Evolutionary conservation across 2,888 invertebrate species (phyloP).

Genomic region (Drosophila quinaria): DNA sequence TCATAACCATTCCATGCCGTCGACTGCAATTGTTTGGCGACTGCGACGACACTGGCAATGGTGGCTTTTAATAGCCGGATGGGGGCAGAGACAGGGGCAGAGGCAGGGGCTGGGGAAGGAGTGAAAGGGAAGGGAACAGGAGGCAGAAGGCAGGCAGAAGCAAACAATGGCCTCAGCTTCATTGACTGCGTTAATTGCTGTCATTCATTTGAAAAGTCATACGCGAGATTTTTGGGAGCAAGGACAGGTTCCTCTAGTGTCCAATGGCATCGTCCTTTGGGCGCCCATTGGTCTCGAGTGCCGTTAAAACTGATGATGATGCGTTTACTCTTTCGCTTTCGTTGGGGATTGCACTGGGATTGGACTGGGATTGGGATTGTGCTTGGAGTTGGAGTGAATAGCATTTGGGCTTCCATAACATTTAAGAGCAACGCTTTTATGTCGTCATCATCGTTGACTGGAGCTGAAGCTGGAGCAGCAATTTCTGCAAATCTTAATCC

Average conservation of each 20-base stretch:
- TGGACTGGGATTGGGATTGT: constrained; percentile 1
- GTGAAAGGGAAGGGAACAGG: not conserved
- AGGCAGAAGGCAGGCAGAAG: constrained; percentile 8
- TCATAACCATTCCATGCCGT: constrained; percentile 52
- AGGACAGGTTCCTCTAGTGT: constrained; percentile 8
- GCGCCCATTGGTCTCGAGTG: constrained; percentile 33
- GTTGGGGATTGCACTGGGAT: constrained; percentile 10
- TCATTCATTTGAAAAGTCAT: constrained; percentile 81
- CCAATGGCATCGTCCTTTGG: not conserved
- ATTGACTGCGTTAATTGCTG: constrained; percentile 81
- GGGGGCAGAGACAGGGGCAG: not conserved
- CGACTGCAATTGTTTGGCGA: constrained; percentile 50
- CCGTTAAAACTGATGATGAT: constrained; percentile 78
- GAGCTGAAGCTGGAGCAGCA: not conserved
- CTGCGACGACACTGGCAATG: constrained; percentile 27
- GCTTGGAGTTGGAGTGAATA: constrained; percentile 1
- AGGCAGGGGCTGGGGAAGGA: not conserved
- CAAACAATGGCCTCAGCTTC: constrained; percentile 71
- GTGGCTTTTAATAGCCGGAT: constrained; percentile 65
- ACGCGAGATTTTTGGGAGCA: constrained; percentile 58
- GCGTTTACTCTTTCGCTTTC: constrained; percentile 71
- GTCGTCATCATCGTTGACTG: constrained; percentile 42
- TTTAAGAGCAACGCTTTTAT: constrained; percentile 55
- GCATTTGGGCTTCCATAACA: constrained; percentile 45
- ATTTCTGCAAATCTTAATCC: constrained; percentile 54